phyloP scores from a whole-genome alignment of 1,140 invertebrate genomes.

The Rhopalosiphum padi region DNA sequence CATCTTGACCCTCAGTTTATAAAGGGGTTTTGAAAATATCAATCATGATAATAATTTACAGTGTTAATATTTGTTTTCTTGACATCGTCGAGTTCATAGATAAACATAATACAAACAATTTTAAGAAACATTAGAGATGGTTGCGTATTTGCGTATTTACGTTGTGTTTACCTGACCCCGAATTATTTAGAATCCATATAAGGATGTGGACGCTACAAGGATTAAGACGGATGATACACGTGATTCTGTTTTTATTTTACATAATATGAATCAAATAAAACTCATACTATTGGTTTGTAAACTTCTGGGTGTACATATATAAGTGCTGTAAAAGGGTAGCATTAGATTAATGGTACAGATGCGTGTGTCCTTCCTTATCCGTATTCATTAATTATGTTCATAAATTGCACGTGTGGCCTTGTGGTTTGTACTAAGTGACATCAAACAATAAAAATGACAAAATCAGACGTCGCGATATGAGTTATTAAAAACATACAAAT shows the following conservation, averaged over 20 bases:
- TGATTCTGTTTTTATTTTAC: background rate
- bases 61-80: background rate
- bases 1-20: background rate
- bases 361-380: background rate
- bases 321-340: background rate
- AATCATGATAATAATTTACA: background rate
- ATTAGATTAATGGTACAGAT: background rate
- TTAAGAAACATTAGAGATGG: background rate
- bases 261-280: background rate
- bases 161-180: background rate
- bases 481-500: background rate
- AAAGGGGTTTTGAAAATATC: background rate
- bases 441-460: background rate
- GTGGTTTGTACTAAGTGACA: background rate
- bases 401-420: background rate
- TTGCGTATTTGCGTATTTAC: background rate
- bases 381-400: background rate
- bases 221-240: background rate
- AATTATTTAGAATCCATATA: background rate
- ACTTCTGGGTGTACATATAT: background rate
- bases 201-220: background rate
- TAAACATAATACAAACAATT: background rate
- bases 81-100: background rate
- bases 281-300: background rate
- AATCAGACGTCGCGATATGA: background rate